These are phyloP conservation scores for Lithobates pipiens DNA, from an alignment of 2,797 vertebrate species.

Conservation along the genomic window DNA sequence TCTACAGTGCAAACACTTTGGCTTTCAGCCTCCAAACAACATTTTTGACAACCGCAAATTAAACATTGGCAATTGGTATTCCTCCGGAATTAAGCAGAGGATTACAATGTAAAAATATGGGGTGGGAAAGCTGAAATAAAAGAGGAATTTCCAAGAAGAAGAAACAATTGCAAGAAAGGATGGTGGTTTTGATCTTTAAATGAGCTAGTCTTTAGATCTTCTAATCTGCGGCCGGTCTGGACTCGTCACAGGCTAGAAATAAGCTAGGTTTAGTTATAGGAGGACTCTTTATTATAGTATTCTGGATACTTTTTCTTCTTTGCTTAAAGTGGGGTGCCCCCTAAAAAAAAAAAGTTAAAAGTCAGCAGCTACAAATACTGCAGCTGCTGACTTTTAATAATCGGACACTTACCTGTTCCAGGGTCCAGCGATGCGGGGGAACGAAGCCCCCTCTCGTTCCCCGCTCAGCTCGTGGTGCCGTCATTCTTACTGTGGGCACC, in stretches of 20 bases:
- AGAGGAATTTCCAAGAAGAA: constrained; percentile 49
- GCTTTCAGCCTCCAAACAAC: constrained; percentile 14
- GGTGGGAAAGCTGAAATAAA: constrained; percentile 27
- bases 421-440: no score
- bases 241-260: constrained; percentile 6
- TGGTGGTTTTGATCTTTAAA: constrained; percentile 2
- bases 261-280: constrained; percentile 17
- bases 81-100: constrained; percentile 21
- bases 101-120: constrained; percentile 28
- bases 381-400: no score
- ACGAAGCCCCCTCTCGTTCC: no score
- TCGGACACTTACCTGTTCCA: no score
- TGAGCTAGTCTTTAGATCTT: neutral
- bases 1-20: neutral
- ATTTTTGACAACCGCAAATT: constrained; percentile 35
- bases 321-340: neutral
- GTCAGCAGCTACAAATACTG: no score
- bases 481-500: no score
- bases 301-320: neutral
- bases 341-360: no score
- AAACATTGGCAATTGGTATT: constrained; percentile 42
- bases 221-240: constrained; percentile 7
- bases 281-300: neutral
- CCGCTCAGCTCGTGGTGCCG: no score
- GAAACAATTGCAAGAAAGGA: constrained; percentile 14